Evolutionary conservation across 2,797 vertebrate genomes (phyloP).

Genomic region (Dallia pectoralis): DNA sequence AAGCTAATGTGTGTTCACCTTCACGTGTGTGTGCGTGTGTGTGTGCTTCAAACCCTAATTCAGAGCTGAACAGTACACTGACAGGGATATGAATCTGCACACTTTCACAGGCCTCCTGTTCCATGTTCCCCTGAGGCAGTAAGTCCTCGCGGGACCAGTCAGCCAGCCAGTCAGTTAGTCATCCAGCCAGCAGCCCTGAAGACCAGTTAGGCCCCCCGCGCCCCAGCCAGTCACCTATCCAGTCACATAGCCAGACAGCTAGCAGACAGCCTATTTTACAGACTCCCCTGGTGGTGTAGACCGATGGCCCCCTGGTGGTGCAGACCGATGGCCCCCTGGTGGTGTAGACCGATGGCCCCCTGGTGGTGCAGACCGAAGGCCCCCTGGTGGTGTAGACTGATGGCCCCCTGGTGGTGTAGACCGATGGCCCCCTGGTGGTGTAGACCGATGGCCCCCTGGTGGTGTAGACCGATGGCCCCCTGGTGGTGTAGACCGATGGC

Average conservation of each 20-base stretch:
- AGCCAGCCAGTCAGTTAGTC: conserved; percentile 5
- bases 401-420: too few species aligned
- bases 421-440: too few species aligned
- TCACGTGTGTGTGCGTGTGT: conserved; percentile 19
- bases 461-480: too few species aligned
- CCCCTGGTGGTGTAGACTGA: too few species aligned
- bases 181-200: not conserved
- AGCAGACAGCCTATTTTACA: conserved; percentile 45
- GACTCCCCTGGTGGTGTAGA: conserved; percentile 22
- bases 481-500: too few species aligned
- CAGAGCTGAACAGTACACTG: conserved; percentile 39
- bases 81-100: conserved; percentile 55
- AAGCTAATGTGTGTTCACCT: not conserved
- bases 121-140: conserved; percentile 35
- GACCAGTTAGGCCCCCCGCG: not conserved
- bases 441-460: too few species aligned
- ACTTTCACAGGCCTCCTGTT: conserved; percentile 42
- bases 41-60: conserved; percentile 24
- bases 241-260: too few species aligned
- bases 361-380: too few species aligned
- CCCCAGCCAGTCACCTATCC: too few species aligned
- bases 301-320: too few species aligned
- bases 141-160: conserved; percentile 15
- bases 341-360: too few species aligned
- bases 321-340: too few species aligned